Percentiles rank a stretch among this genome's conserved stretches.
These are phyloP conservation scores for Ruditapes philippinarum DNA, from an alignment of 1,140 invertebrate species.

Conservation along the genomic window DNA sequence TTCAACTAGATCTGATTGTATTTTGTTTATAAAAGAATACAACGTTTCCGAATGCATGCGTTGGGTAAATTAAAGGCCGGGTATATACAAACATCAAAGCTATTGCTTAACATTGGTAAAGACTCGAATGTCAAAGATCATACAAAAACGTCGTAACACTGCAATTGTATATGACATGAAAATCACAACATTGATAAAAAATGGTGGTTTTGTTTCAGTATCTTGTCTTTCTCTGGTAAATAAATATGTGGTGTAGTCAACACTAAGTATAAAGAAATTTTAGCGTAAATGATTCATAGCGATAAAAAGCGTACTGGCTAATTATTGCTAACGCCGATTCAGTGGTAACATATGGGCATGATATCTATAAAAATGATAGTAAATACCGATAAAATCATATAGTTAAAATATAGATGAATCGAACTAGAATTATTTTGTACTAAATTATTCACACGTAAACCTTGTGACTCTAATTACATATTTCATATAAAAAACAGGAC, in stretches of 20 bases:
- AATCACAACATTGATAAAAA: neutral
- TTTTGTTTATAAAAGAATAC: neutral
- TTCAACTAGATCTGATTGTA: neutral
- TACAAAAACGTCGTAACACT: neutral
- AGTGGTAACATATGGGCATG: neutral
- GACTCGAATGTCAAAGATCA: slow-evolving; percentile 32
- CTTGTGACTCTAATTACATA: neutral
- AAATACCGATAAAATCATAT: neutral
- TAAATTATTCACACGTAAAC: neutral
- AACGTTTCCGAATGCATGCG: slow-evolving; percentile 28
- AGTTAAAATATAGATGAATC: neutral
- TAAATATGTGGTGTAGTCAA: neutral
- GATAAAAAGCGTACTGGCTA: no score
- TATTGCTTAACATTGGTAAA: slow-evolving; percentile 49
- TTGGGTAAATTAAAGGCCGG: slow-evolving; percentile 31
- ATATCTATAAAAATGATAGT: slow-evolving; percentile 4
- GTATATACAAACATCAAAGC: slow-evolving; percentile 43
- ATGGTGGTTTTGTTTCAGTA: neutral
- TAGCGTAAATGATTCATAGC: no score
- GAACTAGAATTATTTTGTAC: slow-evolving; percentile 16
- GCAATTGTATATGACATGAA: slow-evolving; percentile 26
- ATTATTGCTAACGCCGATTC: neutral
- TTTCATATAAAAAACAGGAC: neutral
- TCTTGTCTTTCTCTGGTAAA: neutral
- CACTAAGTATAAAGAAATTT: no score